A percentile compares a stretch with the other conserved stretches of the same genome.
Evolutionary conservation across 2,113 vertebrate genomes (phyloP).

Genomic region (Sinocyclocheilus anshuiensis): DNA sequence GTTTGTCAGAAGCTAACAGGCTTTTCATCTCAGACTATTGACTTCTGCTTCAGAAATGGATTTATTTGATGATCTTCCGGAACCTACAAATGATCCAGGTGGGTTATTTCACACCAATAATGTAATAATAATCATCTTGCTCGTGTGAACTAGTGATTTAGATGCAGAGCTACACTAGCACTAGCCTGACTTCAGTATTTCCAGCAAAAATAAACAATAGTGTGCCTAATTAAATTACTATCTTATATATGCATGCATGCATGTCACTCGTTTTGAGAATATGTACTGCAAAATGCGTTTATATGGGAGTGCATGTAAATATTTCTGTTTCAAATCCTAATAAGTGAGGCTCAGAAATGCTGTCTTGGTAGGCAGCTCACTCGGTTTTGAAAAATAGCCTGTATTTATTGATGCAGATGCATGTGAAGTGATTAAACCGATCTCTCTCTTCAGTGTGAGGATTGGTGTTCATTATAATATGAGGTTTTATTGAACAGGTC

Average conservation of each 20-base stretch:
- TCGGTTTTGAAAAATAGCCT: background rate
- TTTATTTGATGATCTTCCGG: no score
- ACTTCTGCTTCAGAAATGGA: no score
- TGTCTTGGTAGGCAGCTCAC: background rate
- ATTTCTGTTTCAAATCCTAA: background rate
- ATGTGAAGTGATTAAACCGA: background rate
- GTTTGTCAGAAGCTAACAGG: no score
- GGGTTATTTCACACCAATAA: no score
- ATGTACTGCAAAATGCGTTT: background rate
- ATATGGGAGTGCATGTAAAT: background rate
- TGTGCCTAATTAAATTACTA: background rate
- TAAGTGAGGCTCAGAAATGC: background rate
- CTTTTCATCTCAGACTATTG: no score
- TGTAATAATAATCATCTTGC: no score
- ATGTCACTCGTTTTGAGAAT: background rate
- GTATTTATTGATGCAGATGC: background rate
- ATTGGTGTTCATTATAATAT: background rate
- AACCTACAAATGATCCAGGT: no score
- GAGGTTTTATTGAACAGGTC: background rate
- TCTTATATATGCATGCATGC: background rate
- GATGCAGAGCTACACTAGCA: no score
- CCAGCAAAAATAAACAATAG: background rate
- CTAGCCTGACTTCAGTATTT: background rate
- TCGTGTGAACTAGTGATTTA: no score
- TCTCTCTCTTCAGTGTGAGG: background rate